Percentiles rank a stretch among this genome's conserved stretches.
phyloP scores from a whole-genome alignment of 2,888 invertebrate species.

The Limnephilus auricula region DNA sequence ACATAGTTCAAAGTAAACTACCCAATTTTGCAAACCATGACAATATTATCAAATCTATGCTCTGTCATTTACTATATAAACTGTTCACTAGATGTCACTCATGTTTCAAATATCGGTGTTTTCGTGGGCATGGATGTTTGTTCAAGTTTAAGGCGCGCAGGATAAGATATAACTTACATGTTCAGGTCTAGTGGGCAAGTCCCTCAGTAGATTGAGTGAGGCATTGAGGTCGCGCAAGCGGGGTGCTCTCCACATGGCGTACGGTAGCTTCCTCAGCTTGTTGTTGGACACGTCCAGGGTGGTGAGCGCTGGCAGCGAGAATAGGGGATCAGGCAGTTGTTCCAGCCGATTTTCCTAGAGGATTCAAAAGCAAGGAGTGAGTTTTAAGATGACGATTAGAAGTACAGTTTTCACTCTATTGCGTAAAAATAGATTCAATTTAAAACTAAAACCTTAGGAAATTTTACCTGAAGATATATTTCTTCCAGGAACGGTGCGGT shows the following conservation, averaged over 20 bases:
- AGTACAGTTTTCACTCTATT: neutral
- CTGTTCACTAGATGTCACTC: too few species aligned
- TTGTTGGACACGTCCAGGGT: conserved; percentile 97
- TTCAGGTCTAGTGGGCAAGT: conserved; percentile 77
- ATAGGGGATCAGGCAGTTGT: conserved; percentile 88
- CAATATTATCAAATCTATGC: too few species aligned
- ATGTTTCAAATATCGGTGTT: too few species aligned
- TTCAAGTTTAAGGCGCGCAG: neutral
- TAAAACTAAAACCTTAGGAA: conserved; percentile 24
- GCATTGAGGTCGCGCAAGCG: conserved; percentile 92
- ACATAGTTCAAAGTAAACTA: too few species aligned
- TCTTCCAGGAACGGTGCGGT: conserved; percentile 91
- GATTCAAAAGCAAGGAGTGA: neutral
- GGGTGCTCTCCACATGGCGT: conserved; percentile 91
- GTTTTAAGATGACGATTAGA: neutral
- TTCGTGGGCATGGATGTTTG: too few species aligned
- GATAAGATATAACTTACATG: conserved; percentile 51
- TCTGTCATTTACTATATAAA: too few species aligned
- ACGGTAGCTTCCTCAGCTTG: conserved; percentile 89
- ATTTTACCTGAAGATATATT: conserved; percentile 85
- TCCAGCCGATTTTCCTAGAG: conserved; percentile 91
- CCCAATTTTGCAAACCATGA: too few species aligned
- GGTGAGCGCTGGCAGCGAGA: conserved; percentile 86
- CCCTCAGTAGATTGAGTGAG: conserved; percentile 90
- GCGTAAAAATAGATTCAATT: neutral